These are phyloP conservation scores for Gavialis gangeticus DNA, from an alignment of 2,113 vertebrate genomes.

Conservation along the genomic window DNA sequence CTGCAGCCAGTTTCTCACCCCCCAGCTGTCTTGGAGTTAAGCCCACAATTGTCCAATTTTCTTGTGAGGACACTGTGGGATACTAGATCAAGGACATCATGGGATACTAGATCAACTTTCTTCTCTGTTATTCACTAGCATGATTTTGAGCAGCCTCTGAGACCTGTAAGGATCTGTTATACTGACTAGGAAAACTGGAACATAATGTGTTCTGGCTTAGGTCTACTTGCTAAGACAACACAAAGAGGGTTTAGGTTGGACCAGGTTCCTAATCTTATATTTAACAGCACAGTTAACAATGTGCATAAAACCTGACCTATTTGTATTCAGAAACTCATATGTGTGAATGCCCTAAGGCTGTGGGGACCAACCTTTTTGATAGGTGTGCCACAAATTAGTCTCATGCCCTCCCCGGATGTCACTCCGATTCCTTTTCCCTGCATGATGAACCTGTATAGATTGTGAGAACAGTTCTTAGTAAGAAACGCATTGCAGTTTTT, in stretches of 20 bases:
- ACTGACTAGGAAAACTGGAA: rapidly evolving
- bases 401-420: too few species aligned
- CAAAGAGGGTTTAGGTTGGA: background rate
- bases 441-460: background rate
- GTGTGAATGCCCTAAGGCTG: background rate
- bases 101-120: background rate
- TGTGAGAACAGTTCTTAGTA: background rate
- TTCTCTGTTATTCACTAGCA: background rate
- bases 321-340: background rate
- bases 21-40: too few species aligned
- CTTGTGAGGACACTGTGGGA: too few species aligned
- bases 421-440: background rate
- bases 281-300: background rate
- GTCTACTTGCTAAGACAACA: background rate
- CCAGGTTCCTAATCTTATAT: background rate
- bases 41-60: too few species aligned
- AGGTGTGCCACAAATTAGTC: background rate
- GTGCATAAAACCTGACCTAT: background rate
- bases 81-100: too few species aligned
- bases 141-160: background rate
- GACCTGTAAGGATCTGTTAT: background rate
- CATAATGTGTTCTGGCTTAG: rapidly evolving
- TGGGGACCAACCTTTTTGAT: rapidly evolving
- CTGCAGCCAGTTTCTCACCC: too few species aligned
- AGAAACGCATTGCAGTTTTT: background rate